Evolutionary conservation across 2,113 vertebrate genomes (phyloP).

Genomic region (Myotis lucifugus): DNA sequence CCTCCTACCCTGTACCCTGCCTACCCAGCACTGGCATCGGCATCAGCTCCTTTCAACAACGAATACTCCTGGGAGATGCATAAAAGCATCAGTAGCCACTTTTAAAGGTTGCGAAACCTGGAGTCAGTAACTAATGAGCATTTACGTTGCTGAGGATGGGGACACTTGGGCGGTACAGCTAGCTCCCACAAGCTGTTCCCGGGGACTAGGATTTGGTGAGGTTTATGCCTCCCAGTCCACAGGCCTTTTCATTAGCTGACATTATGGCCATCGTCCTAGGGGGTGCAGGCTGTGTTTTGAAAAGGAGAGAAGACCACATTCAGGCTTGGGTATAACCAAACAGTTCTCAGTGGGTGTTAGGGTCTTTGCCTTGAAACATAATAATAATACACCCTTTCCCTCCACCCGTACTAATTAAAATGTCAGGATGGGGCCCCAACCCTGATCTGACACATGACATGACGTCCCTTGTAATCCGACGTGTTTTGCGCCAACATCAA

Average conservation of each 20-base stretch:
- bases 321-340: conserved; percentile 45
- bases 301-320: conserved; percentile 37
- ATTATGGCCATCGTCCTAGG: not conserved
- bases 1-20: too few relatives aligned
- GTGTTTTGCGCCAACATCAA: conserved; percentile 54
- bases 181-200: not conserved
- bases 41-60: not conserved
- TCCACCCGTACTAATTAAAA: conserved; percentile 61
- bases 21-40: not conserved
- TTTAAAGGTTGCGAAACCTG: not conserved
- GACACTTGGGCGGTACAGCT: not conserved
- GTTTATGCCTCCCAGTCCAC: accelerated
- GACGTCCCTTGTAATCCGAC: conserved; percentile 39
- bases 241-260: not conserved
- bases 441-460: conserved; percentile 64
- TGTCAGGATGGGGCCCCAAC: conserved; percentile 59
- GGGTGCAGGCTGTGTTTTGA: not conserved
- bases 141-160: not conserved
- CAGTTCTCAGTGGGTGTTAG: conserved; percentile 59
- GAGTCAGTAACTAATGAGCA: not conserved
- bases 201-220: not conserved
- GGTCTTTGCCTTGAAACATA: conserved; percentile 52
- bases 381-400: conserved; percentile 60
- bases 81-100: not conserved
- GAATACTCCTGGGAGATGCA: not conserved